Conservation (phyloP, 2,888 invertebrate genomes). For the Lycocerus yunnanus region DNA sequence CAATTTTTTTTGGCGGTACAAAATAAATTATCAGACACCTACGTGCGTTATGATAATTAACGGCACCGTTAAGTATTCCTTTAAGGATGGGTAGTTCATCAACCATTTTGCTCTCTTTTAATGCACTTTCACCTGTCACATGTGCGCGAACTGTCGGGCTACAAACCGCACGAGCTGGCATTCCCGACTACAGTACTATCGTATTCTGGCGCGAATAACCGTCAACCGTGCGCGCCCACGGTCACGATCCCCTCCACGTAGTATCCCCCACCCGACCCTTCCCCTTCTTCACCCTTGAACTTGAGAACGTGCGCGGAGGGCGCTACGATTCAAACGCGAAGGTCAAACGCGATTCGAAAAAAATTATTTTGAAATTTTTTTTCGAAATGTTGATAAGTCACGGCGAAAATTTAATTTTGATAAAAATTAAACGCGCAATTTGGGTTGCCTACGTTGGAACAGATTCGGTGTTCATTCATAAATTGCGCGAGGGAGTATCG, state of each 20-base stretch:
- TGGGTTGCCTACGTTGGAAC: constrained; percentile 27
- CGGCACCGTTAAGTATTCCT: constrained; percentile 88
- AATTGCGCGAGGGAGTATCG: constrained; percentile 10
- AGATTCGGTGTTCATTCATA: constrained; percentile 24
- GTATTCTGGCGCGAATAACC: constrained; percentile 60
- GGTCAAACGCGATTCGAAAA: constrained; percentile 24
- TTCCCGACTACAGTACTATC: constrained; percentile 50
- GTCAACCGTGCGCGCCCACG: constrained; percentile 52
- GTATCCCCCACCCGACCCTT: constrained; percentile 56
- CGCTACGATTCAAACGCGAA: constrained; percentile 26
- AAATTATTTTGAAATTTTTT: background rate
- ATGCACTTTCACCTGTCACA: constrained; percentile 49
- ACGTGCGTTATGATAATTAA: constrained; percentile 93
- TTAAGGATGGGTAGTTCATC: constrained; percentile 90
- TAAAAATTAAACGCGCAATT: background rate
- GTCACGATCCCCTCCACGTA: constrained; percentile 63
- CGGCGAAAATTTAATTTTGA: background rate
- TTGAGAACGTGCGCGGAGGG: constrained; percentile 47
- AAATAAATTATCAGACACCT: constrained; percentile 59
- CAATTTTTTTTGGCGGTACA: background rate
- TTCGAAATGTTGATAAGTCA: background rate
- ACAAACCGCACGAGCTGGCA: constrained; percentile 53
- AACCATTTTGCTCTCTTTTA: constrained; percentile 66
- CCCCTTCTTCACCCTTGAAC: constrained; percentile 58
- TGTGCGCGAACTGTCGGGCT: constrained; percentile 50